phyloP scores from a whole-genome alignment of 2,888 invertebrate genomes.

The Cheiracanthium punctorium region DNA sequence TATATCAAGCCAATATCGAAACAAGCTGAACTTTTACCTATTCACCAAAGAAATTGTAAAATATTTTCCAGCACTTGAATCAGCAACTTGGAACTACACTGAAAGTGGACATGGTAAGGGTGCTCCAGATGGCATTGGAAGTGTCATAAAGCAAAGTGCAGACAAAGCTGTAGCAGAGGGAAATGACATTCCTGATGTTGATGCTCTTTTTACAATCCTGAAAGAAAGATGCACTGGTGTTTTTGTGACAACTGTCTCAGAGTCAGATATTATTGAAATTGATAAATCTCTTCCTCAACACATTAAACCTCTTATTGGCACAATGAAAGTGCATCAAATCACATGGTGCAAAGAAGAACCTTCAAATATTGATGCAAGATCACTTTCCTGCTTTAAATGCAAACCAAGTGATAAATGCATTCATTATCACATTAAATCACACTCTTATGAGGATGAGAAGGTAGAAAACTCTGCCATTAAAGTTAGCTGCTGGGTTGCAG shows the following conservation, averaged over 20 bases:
- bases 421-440: not conserved
- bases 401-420: not conserved
- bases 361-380: not conserved
- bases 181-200: not conserved
- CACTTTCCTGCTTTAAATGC: not conserved
- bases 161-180: slow-evolving; percentile 10
- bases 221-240: slow-evolving; percentile 4
- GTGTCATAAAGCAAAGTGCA: not conserved
- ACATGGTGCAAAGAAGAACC: not conserved
- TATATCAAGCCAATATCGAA: not conserved
- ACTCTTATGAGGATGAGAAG: not conserved
- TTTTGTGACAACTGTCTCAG: not conserved
- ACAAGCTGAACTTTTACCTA: not conserved
- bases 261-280: not conserved
- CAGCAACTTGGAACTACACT: not conserved
- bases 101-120: not conserved
- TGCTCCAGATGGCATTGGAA: slow-evolving; percentile 6
- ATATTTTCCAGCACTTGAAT: not conserved
- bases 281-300: not conserved
- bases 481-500: not conserved
- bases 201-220: not conserved
- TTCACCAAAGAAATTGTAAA: not conserved
- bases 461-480: not conserved
- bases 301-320: not conserved
- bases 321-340: not conserved